These are phyloP conservation scores for Palythoa heliodiscus DNA, from an alignment of 92 coral and sea anemone species.

Conservation along the genomic window DNA sequence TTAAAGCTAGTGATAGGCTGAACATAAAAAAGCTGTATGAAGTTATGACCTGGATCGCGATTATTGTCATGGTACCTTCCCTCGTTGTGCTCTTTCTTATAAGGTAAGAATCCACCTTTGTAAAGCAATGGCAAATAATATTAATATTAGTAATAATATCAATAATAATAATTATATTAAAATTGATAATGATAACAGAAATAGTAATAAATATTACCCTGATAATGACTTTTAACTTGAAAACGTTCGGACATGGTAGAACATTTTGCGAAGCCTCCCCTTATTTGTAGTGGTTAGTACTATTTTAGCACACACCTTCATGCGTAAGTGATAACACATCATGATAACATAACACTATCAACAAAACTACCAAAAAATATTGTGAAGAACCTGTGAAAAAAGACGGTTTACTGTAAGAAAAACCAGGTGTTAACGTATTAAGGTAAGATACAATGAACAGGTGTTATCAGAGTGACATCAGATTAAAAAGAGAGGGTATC, in stretches of 20 bases:
- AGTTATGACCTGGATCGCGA: constrained; percentile 62
- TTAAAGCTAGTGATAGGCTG: background rate
- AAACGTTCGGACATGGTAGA: no score
- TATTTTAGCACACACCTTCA: no score
- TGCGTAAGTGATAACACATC: no score
- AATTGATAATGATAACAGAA: no score
- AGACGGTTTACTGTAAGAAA: background rate
- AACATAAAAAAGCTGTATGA: constrained; percentile 43
- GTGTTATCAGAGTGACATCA: background rate
- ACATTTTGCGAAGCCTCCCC: no score
- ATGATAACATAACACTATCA: no score
- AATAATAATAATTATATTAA: no score
- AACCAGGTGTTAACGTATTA: background rate
- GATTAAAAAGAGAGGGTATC: background rate
- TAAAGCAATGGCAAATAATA: background rate
- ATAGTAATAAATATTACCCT: no score
- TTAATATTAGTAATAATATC: background rate
- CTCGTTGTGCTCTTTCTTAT: constrained; percentile 48
- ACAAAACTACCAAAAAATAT: no score
- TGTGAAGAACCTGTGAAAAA: background rate
- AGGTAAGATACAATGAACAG: background rate
- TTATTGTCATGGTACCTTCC: constrained; percentile 55
- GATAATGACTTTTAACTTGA: no score
- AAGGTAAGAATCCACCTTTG: constrained; percentile 43
- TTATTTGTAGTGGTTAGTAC: no score